Evolutionary conservation across 2,888 invertebrate species (phyloP).

Genomic region (Balanococcus diminutus): DNA sequence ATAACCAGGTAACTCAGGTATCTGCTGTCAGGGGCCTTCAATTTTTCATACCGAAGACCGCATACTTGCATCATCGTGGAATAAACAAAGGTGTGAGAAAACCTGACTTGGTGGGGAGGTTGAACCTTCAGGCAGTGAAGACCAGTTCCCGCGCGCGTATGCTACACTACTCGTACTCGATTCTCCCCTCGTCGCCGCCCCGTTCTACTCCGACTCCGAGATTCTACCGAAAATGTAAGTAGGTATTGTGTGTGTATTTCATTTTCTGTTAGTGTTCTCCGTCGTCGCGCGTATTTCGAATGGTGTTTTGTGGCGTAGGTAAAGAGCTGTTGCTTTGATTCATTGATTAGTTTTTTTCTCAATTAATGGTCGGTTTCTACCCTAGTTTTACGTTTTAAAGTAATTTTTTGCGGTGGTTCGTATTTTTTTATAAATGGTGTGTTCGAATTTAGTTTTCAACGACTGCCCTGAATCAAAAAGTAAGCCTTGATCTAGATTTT

Average conservation of each 20-base stretch:
- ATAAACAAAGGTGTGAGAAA: conserved; percentile 38
- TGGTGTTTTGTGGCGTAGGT: background rate
- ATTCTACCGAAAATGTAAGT: conserved; percentile 10
- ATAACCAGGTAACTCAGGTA: background rate
- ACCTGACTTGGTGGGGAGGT: conserved; percentile 30
- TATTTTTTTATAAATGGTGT: background rate
- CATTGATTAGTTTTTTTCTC: background rate
- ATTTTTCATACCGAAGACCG: background rate
- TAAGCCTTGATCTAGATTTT: background rate
- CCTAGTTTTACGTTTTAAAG: background rate
- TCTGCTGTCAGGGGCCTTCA: too few species aligned
- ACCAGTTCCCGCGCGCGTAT: conserved; percentile 7
- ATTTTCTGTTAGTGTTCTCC: conserved; percentile 24
- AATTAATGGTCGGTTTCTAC: background rate
- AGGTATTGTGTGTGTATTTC: conserved; percentile 29
- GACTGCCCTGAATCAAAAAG: background rate
- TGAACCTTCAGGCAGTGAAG: conserved; percentile 18
- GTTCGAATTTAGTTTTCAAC: background rate
- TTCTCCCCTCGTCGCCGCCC: background rate
- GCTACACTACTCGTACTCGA: background rate
- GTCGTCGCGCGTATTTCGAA: background rate
- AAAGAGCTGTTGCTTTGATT: conserved; percentile 25
- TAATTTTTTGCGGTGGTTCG: background rate
- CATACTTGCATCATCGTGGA: background rate
- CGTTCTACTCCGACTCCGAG: background rate